phyloP scores from a whole-genome alignment of 1,140 invertebrate genomes.

The Liolophura sinensis region DNA sequence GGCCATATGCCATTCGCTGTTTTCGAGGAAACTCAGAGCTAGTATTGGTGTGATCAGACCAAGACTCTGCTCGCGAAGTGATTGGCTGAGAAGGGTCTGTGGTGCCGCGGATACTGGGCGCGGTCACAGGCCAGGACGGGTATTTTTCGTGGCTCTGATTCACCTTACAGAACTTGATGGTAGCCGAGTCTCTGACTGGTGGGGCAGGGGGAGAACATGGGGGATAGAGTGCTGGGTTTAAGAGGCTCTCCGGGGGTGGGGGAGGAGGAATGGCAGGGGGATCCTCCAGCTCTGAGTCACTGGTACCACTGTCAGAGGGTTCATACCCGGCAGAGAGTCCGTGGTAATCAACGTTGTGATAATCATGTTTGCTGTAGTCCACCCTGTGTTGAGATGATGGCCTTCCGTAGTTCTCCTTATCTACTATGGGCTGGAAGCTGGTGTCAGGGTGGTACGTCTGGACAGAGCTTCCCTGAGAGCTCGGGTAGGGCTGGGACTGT shows the following conservation, averaged over 20 bases:
- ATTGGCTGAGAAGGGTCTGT: constrained; percentile 26
- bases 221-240: constrained; percentile 8
- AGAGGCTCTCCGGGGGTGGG: constrained; percentile 16
- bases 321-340: constrained; percentile 8
- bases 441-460: no score
- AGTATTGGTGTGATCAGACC: constrained; percentile 31
- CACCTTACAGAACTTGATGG: constrained; percentile 65
- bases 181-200: constrained; percentile 72
- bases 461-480: no score
- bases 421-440: constrained; percentile 25
- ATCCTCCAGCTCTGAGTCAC: constrained; percentile 17
- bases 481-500: no score
- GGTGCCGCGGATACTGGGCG: constrained; percentile 22
- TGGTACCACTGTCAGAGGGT: constrained; percentile 18
- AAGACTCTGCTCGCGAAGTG: constrained; percentile 28
- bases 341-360: constrained; percentile 26
- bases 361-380: constrained; percentile 30
- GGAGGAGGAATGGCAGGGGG: constrained; percentile 13
- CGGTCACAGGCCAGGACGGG: constrained; percentile 73
- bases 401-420: constrained; percentile 20
- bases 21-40: constrained; percentile 26
- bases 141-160: constrained; percentile 79
- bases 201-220: constrained; percentile 34
- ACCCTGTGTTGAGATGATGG: constrained; percentile 20
- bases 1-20: constrained; percentile 17